These are phyloP conservation scores for Muscicapa adusta DNA, from an alignment of 2,113 vertebrate species.

Conservation along the genomic window DNA sequence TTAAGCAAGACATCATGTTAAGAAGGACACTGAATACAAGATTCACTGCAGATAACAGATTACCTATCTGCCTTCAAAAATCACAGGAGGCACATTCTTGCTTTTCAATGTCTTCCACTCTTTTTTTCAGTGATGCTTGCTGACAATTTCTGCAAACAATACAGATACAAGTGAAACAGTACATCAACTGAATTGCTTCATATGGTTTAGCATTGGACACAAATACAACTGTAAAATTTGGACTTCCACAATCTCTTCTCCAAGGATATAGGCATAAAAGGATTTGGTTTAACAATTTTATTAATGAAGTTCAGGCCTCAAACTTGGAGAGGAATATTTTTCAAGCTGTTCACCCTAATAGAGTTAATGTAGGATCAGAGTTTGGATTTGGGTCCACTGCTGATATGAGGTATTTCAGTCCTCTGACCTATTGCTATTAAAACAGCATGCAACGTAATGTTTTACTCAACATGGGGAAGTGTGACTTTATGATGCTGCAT, in stretches of 20 bases:
- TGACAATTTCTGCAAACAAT: constrained; percentile 25
- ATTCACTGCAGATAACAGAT: background rate
- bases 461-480: background rate
- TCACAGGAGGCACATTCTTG: background rate
- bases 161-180: background rate
- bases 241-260: background rate
- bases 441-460: background rate
- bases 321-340: background rate
- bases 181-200: background rate
- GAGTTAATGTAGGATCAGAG: background rate
- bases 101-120: background rate
- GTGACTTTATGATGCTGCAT: background rate
- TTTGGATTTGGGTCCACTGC: background rate
- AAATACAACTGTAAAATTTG: background rate
- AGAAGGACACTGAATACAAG: background rate
- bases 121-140: background rate
- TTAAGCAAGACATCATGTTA: background rate
- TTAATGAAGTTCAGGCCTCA: background rate
- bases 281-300: background rate
- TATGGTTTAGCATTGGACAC: background rate
- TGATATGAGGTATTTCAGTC: background rate
- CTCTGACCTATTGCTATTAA: background rate
- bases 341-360: background rate
- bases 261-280: background rate
- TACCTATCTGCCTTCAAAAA: background rate